Percentiles rank a stretch among this genome's conserved stretches.
Conservation (phyloP, 2,113 vertebrate species). For the Axis porcinus region DNA sequence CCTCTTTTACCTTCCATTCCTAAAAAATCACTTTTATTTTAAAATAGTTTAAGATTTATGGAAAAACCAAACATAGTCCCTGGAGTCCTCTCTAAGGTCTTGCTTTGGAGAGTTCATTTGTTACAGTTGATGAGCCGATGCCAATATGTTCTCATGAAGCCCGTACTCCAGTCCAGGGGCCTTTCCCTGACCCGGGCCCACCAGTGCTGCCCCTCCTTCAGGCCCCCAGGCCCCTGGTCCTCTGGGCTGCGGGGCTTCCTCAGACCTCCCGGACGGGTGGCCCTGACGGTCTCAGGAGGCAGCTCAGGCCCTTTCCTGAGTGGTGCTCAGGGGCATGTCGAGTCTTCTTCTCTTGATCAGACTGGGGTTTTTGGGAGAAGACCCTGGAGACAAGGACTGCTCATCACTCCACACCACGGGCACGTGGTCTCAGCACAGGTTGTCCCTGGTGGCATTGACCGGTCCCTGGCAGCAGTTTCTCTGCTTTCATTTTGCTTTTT, state of each 20-base stretch:
- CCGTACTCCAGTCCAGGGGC: neutral
- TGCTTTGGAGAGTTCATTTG: neutral
- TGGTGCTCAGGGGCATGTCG: neutral
- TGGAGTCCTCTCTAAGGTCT: neutral
- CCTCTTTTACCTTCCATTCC: neutral
- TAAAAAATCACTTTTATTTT: neutral
- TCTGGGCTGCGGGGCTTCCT: neutral
- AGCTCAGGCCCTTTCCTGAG: neutral
- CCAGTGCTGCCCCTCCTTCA: neutral
- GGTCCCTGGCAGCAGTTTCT: neutral
- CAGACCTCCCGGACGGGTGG: too few relatives aligned
- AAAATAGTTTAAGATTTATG: neutral
- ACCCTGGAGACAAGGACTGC: neutral
- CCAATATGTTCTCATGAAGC: neutral
- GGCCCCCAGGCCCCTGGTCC: neutral
- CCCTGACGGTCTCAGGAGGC: neutral
- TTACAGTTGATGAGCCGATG: neutral
- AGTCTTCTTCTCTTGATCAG: neutral
- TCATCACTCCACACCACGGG: fast-evolving
- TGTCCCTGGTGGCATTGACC: fast-evolving
- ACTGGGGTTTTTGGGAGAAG: neutral
- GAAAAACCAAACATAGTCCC: neutral
- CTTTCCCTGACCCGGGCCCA: neutral
- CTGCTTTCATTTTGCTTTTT: neutral
- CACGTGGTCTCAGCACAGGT: neutral